Evolutionary conservation across 1,140 invertebrate genomes (phyloP).

Genomic region (Oncopeltus fasciatus): DNA sequence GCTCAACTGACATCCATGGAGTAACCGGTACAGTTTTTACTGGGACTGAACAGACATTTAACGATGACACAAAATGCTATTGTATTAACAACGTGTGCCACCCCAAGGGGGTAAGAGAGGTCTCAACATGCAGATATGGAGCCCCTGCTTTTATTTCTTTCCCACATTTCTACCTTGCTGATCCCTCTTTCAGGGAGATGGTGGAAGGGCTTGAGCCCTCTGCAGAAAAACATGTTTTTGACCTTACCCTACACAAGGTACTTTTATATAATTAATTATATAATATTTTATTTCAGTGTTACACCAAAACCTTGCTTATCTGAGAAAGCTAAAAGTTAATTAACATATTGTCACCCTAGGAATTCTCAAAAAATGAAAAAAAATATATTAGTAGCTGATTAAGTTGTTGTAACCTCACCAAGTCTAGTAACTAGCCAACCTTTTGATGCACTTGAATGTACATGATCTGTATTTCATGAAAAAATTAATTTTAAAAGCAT

Average conservation of each 20-base stretch:
- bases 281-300: too few relatives aligned
- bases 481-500: too few relatives aligned
- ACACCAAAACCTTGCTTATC: too few relatives aligned
- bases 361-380: too few relatives aligned
- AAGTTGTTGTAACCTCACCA: too few relatives aligned
- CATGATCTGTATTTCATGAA: too few relatives aligned
- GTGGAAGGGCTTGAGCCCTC: constrained; percentile 45
- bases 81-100: constrained; percentile 43
- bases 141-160: constrained; percentile 52
- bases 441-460: too few relatives aligned
- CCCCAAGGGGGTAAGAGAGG: constrained; percentile 30
- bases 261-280: background rate
- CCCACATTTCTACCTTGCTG: constrained; percentile 54
- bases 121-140: constrained; percentile 36
- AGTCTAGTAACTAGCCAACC: too few relatives aligned
- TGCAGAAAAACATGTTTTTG: constrained; percentile 39
- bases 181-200: constrained; percentile 36
- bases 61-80: constrained; percentile 39
- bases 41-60: constrained; percentile 39
- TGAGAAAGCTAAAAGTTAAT: too few relatives aligned
- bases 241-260: constrained; percentile 41
- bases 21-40: constrained; percentile 24
- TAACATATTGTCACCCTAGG: too few relatives aligned
- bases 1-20: background rate
- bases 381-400: too few relatives aligned